Evolutionary conservation across 1,140 invertebrate genomes (phyloP), one percentile per base, ranked within the genome.

Genomic region (Leptinotarsa lineolata): DNA sequence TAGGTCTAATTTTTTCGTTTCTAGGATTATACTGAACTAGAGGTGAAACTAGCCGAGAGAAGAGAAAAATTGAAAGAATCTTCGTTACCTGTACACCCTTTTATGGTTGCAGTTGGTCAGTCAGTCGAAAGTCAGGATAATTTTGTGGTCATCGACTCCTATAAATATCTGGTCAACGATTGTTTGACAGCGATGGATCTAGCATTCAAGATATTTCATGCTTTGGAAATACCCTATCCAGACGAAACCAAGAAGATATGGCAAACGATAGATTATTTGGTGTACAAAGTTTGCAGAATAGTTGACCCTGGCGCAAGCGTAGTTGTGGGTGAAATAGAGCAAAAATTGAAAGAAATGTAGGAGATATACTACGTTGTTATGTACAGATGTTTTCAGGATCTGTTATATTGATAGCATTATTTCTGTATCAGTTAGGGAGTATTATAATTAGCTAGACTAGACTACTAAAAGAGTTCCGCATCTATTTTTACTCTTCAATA

Each of bases 251-350:
- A 18, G 21, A 21, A 45, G 13, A 45, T 68, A 39, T 68, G 66
- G 66, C 66, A 68, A 22, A 68, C 66, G 12, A 68, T 68, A 68
- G 66, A 68, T 46, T 46, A 68, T 20, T 46, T 68, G n/a, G 66
- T 68, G 24, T 68, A 68, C 45, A 68, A 18, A 48, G 22, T 68
- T 39, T 45, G 13, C 21, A 45, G 12, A 46, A 45, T 45, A 5
- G 5, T 45, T 12, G 66, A 44, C 18, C 66, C 66, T 1, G n/a
- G 30, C n/a, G 30, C 66, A n/a, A 68, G 66, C 20, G 66, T 22
- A 6, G 66, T 68, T 15, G 30, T 68, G 4, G 45, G 66, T 3
- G 66, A 68, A 18, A 48, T 68, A 45, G 66, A 68, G 45, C 66
- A 54, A 13, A 54, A 54, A 18, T 54, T 54, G 48, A 54, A 54